Conservation (phyloP, 2,113 vertebrate species). For the Brienomyrus longianalis region DNA sequence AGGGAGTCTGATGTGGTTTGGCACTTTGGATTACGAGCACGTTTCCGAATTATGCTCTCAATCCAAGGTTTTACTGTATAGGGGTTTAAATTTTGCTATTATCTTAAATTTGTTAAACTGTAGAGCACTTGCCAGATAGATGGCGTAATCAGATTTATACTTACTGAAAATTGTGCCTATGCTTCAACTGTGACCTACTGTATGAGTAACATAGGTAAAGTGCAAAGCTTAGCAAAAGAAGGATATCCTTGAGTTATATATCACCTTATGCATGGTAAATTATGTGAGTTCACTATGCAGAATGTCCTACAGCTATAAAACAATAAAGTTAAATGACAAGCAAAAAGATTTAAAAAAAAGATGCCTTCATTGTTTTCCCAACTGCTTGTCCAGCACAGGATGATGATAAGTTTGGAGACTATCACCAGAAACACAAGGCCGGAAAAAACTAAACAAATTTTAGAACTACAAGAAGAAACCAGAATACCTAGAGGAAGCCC, state of each 20-base stretch:
- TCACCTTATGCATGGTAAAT: not conserved
- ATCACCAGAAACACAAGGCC: not conserved
- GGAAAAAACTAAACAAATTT: not conserved
- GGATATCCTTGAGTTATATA: not conserved
- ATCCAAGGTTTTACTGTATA: not conserved
- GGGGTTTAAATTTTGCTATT: not conserved
- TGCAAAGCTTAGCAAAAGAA: not conserved
- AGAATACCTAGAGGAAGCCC: not conserved
- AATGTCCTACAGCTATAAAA: not conserved
- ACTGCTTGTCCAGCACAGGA: not conserved
- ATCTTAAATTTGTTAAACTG: not conserved
- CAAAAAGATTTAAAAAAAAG: not conserved
- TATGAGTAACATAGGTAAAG: not conserved
- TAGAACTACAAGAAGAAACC: not conserved
- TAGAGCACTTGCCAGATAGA: not conserved
- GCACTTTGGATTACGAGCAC: no score
- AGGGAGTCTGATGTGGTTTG: not conserved
- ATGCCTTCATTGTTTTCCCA: not conserved
- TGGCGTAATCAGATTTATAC: not conserved
- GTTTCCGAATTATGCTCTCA: no score
- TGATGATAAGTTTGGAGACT: not conserved
- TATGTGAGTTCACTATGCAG: not conserved
- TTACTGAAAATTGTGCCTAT: not conserved
- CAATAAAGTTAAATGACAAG: not conserved
- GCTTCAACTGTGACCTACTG: not conserved